These are phyloP conservation scores for Brachypodius melanocephalos DNA, from an alignment of 2,113 vertebrate species.

Conservation along the genomic window DNA sequence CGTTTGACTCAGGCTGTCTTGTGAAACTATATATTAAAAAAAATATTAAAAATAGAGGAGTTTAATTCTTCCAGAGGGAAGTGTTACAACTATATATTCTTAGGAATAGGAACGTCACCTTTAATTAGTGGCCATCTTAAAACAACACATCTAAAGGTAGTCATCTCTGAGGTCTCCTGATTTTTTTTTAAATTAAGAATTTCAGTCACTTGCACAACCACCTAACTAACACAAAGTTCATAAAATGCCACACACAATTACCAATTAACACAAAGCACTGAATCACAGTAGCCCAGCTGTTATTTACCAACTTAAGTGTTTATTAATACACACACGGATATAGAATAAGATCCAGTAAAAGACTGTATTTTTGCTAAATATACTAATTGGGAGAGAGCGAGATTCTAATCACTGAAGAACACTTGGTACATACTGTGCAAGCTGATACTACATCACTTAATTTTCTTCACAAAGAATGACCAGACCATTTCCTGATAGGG, in stretches of 20 bases:
- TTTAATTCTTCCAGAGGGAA: background rate
- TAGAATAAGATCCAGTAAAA: background rate
- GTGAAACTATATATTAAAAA: background rate
- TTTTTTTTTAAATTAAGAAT: background rate
- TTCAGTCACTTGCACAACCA: background rate
- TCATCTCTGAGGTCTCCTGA: background rate
- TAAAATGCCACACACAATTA: background rate
- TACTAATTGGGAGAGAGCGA: fast-evolving
- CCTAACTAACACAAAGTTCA: background rate
- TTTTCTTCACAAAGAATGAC: background rate
- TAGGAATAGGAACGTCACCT: background rate
- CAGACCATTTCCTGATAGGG: background rate
- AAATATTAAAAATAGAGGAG: background rate
- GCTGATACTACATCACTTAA: background rate
- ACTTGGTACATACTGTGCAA: background rate
- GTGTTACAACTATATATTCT: background rate
- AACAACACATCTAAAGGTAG: background rate
- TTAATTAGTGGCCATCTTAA: background rate
- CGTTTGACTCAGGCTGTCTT: background rate
- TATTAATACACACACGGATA: background rate
- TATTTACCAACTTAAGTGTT: background rate
- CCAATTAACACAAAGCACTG: background rate
- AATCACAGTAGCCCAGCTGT: background rate
- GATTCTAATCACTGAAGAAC: background rate
- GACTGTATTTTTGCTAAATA: background rate